Evolutionary conservation across 2,797 vertebrate species (phyloP).

Genomic region (Diplodus sargus): DNA sequence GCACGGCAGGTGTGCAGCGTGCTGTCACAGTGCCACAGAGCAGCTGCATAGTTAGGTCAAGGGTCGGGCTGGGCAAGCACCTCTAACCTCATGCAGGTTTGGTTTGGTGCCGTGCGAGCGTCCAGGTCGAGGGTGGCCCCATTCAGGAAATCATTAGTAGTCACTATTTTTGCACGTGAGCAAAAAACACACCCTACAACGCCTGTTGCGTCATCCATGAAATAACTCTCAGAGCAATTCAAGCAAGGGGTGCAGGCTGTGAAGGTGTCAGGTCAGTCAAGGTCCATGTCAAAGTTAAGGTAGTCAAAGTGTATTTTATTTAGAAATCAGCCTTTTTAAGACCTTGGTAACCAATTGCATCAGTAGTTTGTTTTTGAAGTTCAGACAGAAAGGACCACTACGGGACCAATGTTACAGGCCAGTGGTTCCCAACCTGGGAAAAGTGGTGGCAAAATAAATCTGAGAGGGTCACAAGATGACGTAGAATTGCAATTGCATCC

Average conservation of each 20-base stretch:
- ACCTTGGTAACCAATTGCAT: background rate
- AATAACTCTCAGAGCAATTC: background rate
- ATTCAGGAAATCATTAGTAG: slow-evolving; percentile 17
- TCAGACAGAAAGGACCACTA: background rate
- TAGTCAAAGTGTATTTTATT: background rate
- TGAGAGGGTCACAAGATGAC: background rate
- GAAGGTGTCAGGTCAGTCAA: background rate
- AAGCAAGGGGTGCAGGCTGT: background rate
- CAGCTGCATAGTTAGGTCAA: slow-evolving; percentile 66
- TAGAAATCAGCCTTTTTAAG: slow-evolving; percentile 2
- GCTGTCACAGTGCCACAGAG: slow-evolving; percentile 2
- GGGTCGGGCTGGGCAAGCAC: slow-evolving; percentile 53
- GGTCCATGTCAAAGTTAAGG: background rate
- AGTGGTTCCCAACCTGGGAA: background rate
- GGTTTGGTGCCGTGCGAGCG: slow-evolving; percentile 3
- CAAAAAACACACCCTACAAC: background rate
- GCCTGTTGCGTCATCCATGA: background rate
- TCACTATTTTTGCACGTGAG: slow-evolving; percentile 31
- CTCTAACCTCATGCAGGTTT: slow-evolving; percentile 34
- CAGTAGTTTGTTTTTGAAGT: background rate
- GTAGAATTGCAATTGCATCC: background rate
- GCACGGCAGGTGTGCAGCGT: slow-evolving; percentile 28
- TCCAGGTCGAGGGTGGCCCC: slow-evolving; percentile 2
- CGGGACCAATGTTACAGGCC: background rate
- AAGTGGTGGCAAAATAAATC: background rate